These are phyloP conservation scores for Centruroides vittatus DNA, from an alignment of 1,140 invertebrate genomes.

Conservation along the genomic window DNA sequence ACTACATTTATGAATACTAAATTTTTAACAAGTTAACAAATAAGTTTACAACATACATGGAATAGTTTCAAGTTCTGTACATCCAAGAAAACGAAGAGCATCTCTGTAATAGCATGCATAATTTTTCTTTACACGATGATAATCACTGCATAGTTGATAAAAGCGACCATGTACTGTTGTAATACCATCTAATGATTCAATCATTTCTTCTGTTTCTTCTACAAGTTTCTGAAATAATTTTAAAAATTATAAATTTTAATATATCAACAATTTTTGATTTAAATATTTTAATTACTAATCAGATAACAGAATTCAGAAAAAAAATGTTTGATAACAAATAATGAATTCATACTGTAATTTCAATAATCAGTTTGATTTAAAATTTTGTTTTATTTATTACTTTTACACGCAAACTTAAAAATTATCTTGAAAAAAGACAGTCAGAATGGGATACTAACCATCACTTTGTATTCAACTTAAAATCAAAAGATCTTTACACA, in stretches of 20 bases:
- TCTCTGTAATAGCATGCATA: conserved; percentile 89
- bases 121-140: conserved; percentile 70
- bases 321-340: neutral
- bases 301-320: neutral
- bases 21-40: too few relatives aligned
- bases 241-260: neutral
- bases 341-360: too few relatives aligned
- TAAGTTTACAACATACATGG: conserved; percentile 15
- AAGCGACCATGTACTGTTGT: conserved; percentile 88
- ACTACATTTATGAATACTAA: too few relatives aligned
- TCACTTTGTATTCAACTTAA: too few relatives aligned
- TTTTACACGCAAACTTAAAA: too few relatives aligned
- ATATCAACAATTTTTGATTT: neutral
- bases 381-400: too few relatives aligned
- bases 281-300: neutral
- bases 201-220: conserved; percentile 68
- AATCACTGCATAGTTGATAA: conserved; percentile 84
- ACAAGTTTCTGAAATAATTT: conserved; percentile 51
- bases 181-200: conserved; percentile 81
- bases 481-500: too few relatives aligned
- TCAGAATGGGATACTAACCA: too few relatives aligned
- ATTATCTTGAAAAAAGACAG: too few relatives aligned
- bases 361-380: too few relatives aligned
- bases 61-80: conserved; percentile 58
- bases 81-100: conserved; percentile 87